phyloP scores from a whole-genome alignment of 1,140 invertebrate species.

The fruit fly (Drosophila melanogaster) region DNA sequence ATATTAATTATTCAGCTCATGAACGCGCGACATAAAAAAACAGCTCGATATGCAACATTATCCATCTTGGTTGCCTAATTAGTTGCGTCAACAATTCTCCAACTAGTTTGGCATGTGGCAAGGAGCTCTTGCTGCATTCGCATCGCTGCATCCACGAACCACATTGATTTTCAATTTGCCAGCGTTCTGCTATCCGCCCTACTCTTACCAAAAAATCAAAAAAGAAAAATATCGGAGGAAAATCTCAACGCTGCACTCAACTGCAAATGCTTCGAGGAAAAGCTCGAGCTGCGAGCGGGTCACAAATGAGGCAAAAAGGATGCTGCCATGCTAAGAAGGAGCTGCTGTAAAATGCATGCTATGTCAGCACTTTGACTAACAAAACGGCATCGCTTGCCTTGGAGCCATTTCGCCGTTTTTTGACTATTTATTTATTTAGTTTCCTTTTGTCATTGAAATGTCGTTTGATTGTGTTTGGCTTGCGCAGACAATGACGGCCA shows the following conservation, averaged over 20 bases:
- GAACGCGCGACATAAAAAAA: conserved; percentile 14
- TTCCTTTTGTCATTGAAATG: conserved; percentile 42
- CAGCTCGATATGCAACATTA: conserved; percentile 15
- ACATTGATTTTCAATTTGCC: conserved; percentile 71
- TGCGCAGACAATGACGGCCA: conserved; percentile 30
- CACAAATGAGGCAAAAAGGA: conserved; percentile 57
- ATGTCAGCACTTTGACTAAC: conserved; percentile 47
- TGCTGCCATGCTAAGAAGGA: conserved; percentile 23
- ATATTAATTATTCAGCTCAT: conserved; percentile 34
- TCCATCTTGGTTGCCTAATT: conserved; percentile 63
- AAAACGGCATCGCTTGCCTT: conserved; percentile 42
- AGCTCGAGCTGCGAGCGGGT: conserved; percentile 25
- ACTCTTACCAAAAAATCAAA: neutral
- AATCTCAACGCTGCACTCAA: conserved; percentile 58
- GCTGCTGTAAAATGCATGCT: conserved; percentile 36
- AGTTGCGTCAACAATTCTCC: conserved; percentile 56
- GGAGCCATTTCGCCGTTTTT: conserved; percentile 36
- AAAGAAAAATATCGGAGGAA: neutral
- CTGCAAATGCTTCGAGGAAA: conserved; percentile 28
- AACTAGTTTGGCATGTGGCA: conserved; percentile 21
- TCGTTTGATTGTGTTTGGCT: conserved; percentile 48
- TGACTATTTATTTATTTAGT: conserved; percentile 52
- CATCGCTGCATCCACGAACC: conserved; percentile 32
- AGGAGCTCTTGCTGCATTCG: conserved; percentile 17
- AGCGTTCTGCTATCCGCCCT: conserved; percentile 20